Evolutionary conservation across 1,140 invertebrate species (phyloP), one percentile per base, ranked within the genome.

Genomic region (Ptiloglossa arizonensis): DNA sequence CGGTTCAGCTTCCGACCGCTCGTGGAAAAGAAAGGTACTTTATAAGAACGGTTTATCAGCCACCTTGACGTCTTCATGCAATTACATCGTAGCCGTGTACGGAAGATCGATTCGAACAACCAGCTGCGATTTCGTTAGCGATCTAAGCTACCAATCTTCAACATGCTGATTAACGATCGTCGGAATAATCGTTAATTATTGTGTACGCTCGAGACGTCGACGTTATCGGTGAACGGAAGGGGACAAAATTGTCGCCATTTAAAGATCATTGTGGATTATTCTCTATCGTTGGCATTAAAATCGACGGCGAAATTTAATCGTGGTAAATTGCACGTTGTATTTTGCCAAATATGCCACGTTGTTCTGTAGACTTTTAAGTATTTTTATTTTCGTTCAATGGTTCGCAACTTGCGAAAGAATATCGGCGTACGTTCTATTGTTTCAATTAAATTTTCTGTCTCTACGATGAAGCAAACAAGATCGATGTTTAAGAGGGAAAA

Each of bases 101-200:
- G 35, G 52, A 41, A 17, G 52, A 44, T 57, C 29, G 66, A 52
- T 38, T 54, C 48, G 11, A 54, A 67, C 29, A 52, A 68, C 32
- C 32, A 4, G 5, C 19, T 35, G 11, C 19, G 11, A 24, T 70
- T 70, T 70, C 19, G 67, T 70, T 56, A 70, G 5, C 52, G 22
- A 22, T 57, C 17, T 1, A 11, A 9, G 22, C 17, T 54, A 54
- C 32, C 19, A 56, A 69, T 69, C 52, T 29, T 44, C 52, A 11
- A 56, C 50, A 19, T 29, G 6, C 24, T 22, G 38, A 32, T 59
- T 46, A 70, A 44, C 19, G 54, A 70, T 29, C 67, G n/a, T 57
- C 35, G 27, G 38, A 70, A 57, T 22, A 70, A 57, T 57, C 52
- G 24, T 70, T 32, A 56, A 69, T 69, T 69, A 70, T 54, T 29